Base-by-base conservation (phyloP, 30 jellyfish, hydroid and myxozoan species). In the Cassiopea xamachana region DNA sequence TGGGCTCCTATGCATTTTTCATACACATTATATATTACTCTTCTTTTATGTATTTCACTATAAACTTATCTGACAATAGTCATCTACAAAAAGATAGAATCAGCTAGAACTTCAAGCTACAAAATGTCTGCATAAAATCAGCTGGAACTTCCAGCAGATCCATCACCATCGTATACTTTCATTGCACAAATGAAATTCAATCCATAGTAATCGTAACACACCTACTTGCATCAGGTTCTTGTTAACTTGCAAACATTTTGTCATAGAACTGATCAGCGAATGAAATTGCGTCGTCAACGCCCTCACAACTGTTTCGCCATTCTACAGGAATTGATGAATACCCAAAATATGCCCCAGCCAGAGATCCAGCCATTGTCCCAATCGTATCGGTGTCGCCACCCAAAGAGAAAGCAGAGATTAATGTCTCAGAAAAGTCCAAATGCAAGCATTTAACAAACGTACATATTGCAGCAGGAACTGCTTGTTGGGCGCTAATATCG, bases 381-480 rank as follows among this genome's bases (percentile, higher is more conserved):
- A 96, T 96, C 14, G 99, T 96, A 77, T 96, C 99, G 3, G 99
- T 96, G 78, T 96, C 99, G 49, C 99, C 99, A 7, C 99, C 99
- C 27, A 96, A 86, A 5, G 98, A 79, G 39, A 92, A 82, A 2
- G 99, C 97, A 77, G 82, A 92, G 50, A 80, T 45, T n/a, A 96
- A 39, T 17, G 96, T 83, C 44, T 96, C 99, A n/a, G 85, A 92
- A 61, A 96, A 91, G 39, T 67, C 75, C 14, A 55, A 15, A 47
- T 92, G 79, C 43, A 80, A 46, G 79, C 89, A 67, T 1, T 89
- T 84, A 9, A 92, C 87, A 72, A 96, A 96, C 39, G 98, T 79
- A 67, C 77, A 89, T 0, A 96, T n/a, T 14, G 99, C 99, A 0
- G 98, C 98, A 15, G 98, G 98, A 27, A 96, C 99, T 44, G 99